These are phyloP conservation scores for Oreochromis spilurus DNA, from an alignment of 2,113 vertebrate species.

Conservation along the genomic window DNA sequence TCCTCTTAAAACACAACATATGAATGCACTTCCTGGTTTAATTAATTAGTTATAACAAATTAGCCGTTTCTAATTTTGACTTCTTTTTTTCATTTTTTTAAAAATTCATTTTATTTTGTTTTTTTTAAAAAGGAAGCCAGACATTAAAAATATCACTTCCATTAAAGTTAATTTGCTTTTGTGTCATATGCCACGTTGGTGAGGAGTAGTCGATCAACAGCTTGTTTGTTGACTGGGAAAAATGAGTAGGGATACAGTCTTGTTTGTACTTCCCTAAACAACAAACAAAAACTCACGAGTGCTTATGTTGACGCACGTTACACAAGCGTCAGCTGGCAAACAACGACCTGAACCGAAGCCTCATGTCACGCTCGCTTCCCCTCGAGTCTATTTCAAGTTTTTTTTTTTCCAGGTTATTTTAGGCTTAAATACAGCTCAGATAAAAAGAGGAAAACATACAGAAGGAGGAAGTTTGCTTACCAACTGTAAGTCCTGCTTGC, in stretches of 20 bases:
- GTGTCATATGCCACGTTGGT: neutral
- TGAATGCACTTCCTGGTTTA: neutral
- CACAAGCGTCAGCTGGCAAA: constrained; percentile 1
- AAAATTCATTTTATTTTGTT: neutral
- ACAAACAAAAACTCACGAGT: neutral
- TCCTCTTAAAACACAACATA: neutral
- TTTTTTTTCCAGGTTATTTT: constrained; percentile 7
- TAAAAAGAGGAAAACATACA: neutral
- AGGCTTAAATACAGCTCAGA: neutral
- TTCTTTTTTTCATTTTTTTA: neutral
- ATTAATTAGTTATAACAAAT: neutral
- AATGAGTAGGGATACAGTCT: constrained; percentile 22
- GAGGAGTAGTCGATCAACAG: neutral
- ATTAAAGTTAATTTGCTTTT: neutral
- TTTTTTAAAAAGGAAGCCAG: neutral
- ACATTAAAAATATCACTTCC: neutral
- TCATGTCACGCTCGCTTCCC: neutral
- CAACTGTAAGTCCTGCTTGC: constrained; percentile 83
- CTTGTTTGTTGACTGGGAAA: constrained; percentile 33
- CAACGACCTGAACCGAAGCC: neutral
- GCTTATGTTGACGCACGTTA: constrained; percentile 33
- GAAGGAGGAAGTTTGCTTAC: constrained; percentile 67
- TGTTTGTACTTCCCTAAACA: constrained; percentile 49
- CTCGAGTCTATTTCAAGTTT: neutral
- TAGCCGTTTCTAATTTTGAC: neutral